Conservation (phyloP, 1,140 invertebrate species). For the Drosophila repleta region DNA sequence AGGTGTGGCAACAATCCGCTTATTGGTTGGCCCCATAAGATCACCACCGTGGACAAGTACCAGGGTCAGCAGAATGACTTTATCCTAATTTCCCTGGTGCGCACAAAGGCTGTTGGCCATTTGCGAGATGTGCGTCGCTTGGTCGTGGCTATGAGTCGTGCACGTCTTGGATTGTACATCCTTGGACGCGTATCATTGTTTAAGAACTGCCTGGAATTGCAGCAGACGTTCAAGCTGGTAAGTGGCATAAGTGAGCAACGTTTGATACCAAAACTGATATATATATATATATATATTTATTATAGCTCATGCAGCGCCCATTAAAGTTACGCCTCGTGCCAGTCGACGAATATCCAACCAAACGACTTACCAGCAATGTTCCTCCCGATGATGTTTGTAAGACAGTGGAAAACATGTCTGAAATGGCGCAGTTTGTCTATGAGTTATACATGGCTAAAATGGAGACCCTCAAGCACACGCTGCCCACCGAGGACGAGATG, state of each 20-base stretch:
- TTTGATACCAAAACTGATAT: background rate
- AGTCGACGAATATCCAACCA: slow-evolving; percentile 91
- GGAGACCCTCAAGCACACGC: slow-evolving; percentile 86
- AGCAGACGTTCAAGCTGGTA: slow-evolving; percentile 96
- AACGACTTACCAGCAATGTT: slow-evolving; percentile 84
- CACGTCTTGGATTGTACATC: slow-evolving; percentile 98
- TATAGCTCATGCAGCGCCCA: slow-evolving; percentile 87
- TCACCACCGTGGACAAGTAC: slow-evolving; percentile 99
- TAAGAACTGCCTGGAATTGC: slow-evolving; percentile 98
- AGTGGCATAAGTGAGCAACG: slow-evolving; percentile 36
- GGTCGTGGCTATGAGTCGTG: slow-evolving; percentile 98
- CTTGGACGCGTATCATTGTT: slow-evolving; percentile 97
- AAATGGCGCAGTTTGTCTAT: slow-evolving; percentile 97
- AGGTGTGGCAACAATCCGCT: slow-evolving; percentile 97
- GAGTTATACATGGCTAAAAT: slow-evolving; percentile 93
- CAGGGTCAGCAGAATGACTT: slow-evolving; percentile 99
- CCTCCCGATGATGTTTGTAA: slow-evolving; percentile 52
- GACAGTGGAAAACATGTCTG: slow-evolving; percentile 93
- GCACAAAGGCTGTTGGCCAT: slow-evolving; percentile 98
- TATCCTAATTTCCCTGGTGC: slow-evolving; percentile 97
- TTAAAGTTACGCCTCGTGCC: slow-evolving; percentile 90
- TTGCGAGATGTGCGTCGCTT: slow-evolving; percentile 97
- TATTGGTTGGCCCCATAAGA: slow-evolving; percentile 98
- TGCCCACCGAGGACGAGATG: slow-evolving; percentile 68
- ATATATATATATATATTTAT: slow-evolving; percentile 2